A percentile compares a stretch with the other conserved stretches of the same genome.
phyloP scores from a whole-genome alignment of 2,888 invertebrate genomes.

The Trissoscelio sp. region DNA sequence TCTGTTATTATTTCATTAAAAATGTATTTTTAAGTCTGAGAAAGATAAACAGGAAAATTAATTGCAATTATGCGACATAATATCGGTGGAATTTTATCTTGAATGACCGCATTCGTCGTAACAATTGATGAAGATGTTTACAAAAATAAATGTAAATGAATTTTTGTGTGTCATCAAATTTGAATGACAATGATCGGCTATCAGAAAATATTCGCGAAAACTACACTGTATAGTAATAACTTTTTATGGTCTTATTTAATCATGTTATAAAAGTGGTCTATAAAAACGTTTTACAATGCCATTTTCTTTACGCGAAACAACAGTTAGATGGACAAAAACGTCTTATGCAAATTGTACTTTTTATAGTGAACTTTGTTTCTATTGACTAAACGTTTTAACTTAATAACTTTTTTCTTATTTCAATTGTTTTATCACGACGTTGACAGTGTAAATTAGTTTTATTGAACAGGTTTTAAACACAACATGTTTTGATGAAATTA shows the following conservation, averaged over 20 bases:
- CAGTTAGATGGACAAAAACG: background rate
- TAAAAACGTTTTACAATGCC: slow-evolving; percentile 1
- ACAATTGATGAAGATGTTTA: too few species aligned
- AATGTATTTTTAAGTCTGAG: too few species aligned
- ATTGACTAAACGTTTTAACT: background rate
- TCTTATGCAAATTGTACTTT: background rate
- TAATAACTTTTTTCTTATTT: background rate
- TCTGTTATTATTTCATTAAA: too few species aligned
- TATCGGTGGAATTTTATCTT: too few species aligned
- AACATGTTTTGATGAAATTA: too few species aligned
- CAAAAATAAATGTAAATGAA: too few species aligned
- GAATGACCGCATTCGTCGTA: too few species aligned
- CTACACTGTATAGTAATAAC: background rate
- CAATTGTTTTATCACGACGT: background rate
- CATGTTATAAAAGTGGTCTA: background rate
- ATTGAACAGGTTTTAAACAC: background rate
- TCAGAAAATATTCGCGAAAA: too few species aligned
- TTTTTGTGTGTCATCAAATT: too few species aligned
- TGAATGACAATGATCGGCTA: background rate
- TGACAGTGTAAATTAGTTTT: background rate
- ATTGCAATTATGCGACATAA: too few species aligned
- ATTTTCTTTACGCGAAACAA: background rate
- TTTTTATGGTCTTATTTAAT: background rate
- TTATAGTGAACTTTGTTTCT: background rate
- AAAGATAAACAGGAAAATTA: too few species aligned